Conservation (phyloP, 2,113 vertebrate genomes). For the Trichomycterus rosablanca region DNA sequence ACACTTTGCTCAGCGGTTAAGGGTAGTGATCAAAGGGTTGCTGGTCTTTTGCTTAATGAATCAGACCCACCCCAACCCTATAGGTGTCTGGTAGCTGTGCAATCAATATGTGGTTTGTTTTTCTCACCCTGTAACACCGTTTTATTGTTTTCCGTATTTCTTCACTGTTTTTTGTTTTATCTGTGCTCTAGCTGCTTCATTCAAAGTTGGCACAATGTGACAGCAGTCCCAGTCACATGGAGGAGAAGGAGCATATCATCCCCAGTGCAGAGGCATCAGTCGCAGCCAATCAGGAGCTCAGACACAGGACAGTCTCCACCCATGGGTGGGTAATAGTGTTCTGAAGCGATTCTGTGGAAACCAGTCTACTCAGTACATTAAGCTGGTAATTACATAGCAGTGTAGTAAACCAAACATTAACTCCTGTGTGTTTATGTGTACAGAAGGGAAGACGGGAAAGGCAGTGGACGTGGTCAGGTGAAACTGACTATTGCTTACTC, state of each 20-base stretch:
- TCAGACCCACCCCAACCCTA: no score
- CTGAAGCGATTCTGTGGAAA: neutral
- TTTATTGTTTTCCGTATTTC: no score
- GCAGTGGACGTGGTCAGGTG: constrained; percentile 65
- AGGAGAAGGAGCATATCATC: constrained; percentile 35
- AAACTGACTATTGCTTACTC: constrained; percentile 78
- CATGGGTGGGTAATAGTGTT: constrained; percentile 56
- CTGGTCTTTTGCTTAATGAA: no score
- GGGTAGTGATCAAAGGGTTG: no score
- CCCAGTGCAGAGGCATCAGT: constrained; percentile 59
- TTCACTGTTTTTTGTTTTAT: no score
- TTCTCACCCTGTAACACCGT: no score
- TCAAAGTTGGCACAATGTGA: constrained; percentile 53
- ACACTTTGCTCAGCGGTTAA: no score
- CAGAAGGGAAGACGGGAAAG: constrained; percentile 43
- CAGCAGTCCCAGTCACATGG: constrained; percentile 15
- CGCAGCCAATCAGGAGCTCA: constrained; percentile 60
- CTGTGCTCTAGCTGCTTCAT: constrained; percentile 60
- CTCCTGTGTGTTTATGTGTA: constrained; percentile 19
- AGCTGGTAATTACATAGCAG: no score
- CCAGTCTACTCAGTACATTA: no score
- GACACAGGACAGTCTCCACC: constrained; percentile 52
- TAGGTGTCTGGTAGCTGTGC: no score
- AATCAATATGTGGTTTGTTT: no score
- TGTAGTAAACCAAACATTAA: no score